phyloP scores from a whole-genome alignment of 2,113 vertebrate species.

The Eidolon helvum region DNA sequence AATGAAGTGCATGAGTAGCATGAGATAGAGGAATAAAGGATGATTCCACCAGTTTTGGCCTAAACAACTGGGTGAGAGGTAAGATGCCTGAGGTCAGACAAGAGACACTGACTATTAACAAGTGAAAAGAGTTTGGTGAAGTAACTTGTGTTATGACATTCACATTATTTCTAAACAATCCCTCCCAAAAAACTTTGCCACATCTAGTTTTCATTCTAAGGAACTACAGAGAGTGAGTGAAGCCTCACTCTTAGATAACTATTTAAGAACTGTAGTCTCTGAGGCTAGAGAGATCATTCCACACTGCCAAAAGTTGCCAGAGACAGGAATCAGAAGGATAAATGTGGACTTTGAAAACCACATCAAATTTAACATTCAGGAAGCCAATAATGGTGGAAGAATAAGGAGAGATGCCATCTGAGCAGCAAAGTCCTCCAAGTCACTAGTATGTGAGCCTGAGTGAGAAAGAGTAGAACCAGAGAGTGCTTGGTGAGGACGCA shows the following conservation, averaged over 20 bases:
- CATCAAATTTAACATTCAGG: not conserved
- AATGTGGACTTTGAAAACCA: not conserved
- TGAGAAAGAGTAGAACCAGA: not conserved
- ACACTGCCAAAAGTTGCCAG: not conserved
- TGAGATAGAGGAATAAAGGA: not conserved
- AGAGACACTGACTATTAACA: not conserved
- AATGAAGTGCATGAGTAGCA: rapidly evolving
- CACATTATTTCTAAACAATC: not conserved
- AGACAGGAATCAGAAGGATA: not conserved
- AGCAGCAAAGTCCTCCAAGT: not conserved
- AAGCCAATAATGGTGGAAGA: not conserved
- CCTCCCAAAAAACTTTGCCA: not conserved
- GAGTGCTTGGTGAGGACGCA: too few species aligned
- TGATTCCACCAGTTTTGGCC: not conserved
- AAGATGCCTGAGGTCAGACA: not conserved
- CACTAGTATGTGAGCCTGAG: not conserved
- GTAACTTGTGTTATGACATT: not conserved
- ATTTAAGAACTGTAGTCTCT: not conserved
- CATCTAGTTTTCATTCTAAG: not conserved
- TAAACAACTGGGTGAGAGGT: not conserved
- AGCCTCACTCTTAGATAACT: not conserved
- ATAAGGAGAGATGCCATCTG: not conserved
- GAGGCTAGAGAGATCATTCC: not conserved
- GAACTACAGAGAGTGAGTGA: not conserved
- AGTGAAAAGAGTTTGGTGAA: not conserved